Conservation (phyloP, 2,113 vertebrate species). For the Bothrops jararaca region DNA sequence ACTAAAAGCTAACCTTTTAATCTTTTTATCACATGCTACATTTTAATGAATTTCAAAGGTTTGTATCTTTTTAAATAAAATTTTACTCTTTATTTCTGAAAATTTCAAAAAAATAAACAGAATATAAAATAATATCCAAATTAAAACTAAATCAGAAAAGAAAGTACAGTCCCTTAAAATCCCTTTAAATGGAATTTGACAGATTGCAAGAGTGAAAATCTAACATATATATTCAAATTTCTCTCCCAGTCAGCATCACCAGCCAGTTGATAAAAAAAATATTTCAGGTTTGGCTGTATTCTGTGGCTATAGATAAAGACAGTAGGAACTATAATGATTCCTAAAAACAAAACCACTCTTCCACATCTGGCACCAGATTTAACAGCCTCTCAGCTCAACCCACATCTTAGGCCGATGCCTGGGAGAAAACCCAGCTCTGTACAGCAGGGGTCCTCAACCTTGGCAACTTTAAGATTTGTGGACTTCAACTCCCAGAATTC, state of each 20-base stretch:
- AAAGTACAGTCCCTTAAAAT: neutral
- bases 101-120: neutral
- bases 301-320: neutral
- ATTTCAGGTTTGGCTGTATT: too few relatives aligned
- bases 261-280: neutral
- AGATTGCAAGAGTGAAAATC: neutral
- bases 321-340: neutral
- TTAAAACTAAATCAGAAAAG: neutral
- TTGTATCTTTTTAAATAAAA: neutral
- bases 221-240: neutral
- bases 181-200: neutral
- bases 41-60: neutral
- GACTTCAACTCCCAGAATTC: too few relatives aligned
- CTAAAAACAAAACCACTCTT: neutral
- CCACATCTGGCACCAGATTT: neutral
- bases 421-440: neutral
- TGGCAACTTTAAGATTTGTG: too few relatives aligned
- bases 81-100: neutral
- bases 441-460: neutral
- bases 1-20: neutral
- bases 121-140: neutral
- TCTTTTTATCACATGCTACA: neutral
- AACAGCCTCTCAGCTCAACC: neutral
- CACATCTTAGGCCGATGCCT: neutral
- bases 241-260: neutral